Percentiles rank a stretch among this genome's conserved stretches.
These are phyloP conservation scores for Rhea americana DNA, from an alignment of 2,113 vertebrate genomes.

Conservation along the genomic window DNA sequence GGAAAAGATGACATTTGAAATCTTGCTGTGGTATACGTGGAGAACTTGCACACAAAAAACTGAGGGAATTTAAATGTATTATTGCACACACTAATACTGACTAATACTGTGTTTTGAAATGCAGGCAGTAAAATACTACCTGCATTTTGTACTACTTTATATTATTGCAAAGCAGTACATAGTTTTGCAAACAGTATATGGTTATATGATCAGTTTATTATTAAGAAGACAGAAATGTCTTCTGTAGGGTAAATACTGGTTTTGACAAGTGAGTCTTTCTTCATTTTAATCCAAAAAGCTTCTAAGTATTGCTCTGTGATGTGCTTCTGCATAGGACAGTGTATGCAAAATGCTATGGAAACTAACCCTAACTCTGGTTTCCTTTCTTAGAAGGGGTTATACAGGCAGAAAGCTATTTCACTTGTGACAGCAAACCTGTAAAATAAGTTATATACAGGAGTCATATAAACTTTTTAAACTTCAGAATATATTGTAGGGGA, in stretches of 20 bases:
- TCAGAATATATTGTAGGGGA: not conserved
- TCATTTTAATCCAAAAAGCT: not conserved
- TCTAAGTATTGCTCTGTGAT: not conserved
- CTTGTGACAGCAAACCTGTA: slow-evolving; percentile 22
- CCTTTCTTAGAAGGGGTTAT: not conserved
- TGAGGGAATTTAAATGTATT: not conserved
- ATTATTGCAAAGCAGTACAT: not conserved
- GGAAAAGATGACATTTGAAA: not conserved
- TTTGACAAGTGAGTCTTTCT: not conserved
- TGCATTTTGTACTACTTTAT: not conserved
- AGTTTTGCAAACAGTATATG: not conserved
- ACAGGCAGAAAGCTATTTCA: not conserved
- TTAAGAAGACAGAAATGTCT: not conserved
- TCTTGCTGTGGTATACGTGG: accelerated
- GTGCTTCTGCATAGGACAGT: not conserved
- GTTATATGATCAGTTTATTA: not conserved
- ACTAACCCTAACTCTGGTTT: not conserved
- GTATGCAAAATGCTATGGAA: not conserved
- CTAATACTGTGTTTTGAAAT: not conserved
- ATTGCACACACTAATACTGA: not conserved
- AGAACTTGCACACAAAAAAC: not conserved
- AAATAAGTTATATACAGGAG: not conserved
- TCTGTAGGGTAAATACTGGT: not conserved
- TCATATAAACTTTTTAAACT: slow-evolving; percentile 1
- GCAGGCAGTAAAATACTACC: not conserved